Conservation (phyloP, 2,113 vertebrate species). For the Ptilorrhoa leucosticta region DNA sequence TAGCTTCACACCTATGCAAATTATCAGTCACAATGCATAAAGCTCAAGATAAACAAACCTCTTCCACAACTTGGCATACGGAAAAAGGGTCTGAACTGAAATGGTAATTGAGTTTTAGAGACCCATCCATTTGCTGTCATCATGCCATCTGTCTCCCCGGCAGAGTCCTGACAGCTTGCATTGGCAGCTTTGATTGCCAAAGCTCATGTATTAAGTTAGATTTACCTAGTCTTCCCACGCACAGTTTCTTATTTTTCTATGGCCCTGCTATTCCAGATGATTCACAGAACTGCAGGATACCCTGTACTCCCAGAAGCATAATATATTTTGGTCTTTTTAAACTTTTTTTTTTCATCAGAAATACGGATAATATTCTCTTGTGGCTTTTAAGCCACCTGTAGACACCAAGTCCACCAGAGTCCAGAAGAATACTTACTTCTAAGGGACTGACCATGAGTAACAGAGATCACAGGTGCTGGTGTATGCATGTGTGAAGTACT, state of each 20-base stretch:
- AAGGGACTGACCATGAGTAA: not conserved
- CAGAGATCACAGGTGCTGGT: not conserved
- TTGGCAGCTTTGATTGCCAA: conserved; percentile 31
- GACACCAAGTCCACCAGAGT: not conserved
- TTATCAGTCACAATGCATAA: conserved; percentile 28
- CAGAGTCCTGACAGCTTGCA: conserved; percentile 37
- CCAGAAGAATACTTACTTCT: not conserved
- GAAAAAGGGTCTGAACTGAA: conserved; percentile 31
- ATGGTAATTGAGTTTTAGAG: conserved; percentile 59
- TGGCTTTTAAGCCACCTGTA: not conserved
- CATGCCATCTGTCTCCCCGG: conserved; percentile 51
- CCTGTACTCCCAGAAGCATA: not conserved
- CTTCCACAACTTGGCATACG: conserved; percentile 7
- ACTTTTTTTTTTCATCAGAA: not conserved
- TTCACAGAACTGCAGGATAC: not conserved
- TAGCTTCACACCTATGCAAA: conserved; percentile 21
- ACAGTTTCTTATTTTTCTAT: not conserved
- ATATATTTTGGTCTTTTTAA: not conserved
- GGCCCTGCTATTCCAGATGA: not conserved
- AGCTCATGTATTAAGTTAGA: conserved; percentile 42
- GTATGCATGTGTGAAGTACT: not conserved
- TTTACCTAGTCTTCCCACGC: conserved; percentile 23
- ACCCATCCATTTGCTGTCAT: conserved; percentile 56
- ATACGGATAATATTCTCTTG: not conserved
- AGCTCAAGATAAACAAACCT: conserved; percentile 52